Evolutionary conservation across 2,797 vertebrate genomes (phyloP).

Genomic region (Pempheris klunzingeri): DNA sequence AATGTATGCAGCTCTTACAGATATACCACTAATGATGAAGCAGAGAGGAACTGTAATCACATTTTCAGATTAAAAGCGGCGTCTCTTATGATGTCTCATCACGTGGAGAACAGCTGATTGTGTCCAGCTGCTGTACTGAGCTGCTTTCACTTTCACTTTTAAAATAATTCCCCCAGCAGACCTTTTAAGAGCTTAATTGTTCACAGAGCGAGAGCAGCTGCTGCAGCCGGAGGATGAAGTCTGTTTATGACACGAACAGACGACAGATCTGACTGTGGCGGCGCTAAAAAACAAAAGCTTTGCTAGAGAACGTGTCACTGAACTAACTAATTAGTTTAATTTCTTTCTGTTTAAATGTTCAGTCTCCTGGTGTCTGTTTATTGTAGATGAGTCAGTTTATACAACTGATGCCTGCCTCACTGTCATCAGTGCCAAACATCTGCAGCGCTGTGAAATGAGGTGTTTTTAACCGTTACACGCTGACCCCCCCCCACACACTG

Average conservation of each 20-base stretch:
- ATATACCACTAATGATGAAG: neutral
- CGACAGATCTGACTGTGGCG: neutral
- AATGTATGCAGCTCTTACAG: neutral
- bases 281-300: neutral
- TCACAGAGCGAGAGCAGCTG: neutral
- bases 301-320: neutral
- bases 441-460: too few relatives aligned
- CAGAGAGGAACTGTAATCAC: neutral
- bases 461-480: too few relatives aligned
- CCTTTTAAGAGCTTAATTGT: neutral
- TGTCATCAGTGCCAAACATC: too few relatives aligned
- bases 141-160: neutral
- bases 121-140: neutral
- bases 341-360: too few relatives aligned
- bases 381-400: too few relatives aligned
- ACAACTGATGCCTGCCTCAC: too few relatives aligned
- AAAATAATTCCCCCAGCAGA: neutral
- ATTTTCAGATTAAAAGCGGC: neutral
- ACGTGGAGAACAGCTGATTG: neutral
- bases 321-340: too few relatives aligned
- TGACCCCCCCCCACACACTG: too few relatives aligned
- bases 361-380: too few relatives aligned
- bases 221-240: neutral
- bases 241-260: slow-evolving; percentile 16
- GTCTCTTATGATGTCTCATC: neutral